Evolutionary conservation across 1,140 invertebrate genomes (phyloP), one percentile per base, ranked within the genome.

Genomic region (Zaprionus tsacasi): DNA sequence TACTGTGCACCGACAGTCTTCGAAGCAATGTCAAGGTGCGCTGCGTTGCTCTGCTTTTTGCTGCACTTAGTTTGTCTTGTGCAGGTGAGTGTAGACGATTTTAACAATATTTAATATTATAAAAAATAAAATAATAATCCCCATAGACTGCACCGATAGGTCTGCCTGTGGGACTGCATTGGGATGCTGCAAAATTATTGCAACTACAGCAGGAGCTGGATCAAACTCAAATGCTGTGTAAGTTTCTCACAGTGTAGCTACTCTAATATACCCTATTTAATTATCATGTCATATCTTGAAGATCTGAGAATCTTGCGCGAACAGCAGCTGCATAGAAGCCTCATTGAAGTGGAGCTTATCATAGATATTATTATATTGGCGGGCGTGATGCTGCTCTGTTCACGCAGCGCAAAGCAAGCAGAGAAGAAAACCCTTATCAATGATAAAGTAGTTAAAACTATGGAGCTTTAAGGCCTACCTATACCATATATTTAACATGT

Each of bases 271-370:
- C n/a, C 8, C n/a, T 43, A 8, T n/a, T n/a, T n/a, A n/a, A 43
- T 1, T 15, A 25, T 25, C 33, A 57, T 21, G 36, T 0, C 13
- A 13, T 25, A 11, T 58, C 36, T 35, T 21, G 7, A 3, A 63
- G 59, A 50, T 50, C 10, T 50, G 30, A 6, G 17, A 36, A 21
- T 63, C 12, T 2, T 17, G 6, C 45, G 15, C 6, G 45, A 35
- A 21, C 59, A 48, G 45, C 11, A 52, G 30, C 11, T 25, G 45
- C 59, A 63, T 10, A 63, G 59, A 4, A 63, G 6, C 0, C 12
- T 63, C n/a, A 36, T 63, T 35, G 11, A 50, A 21, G 59, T 7
- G 10, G 59, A 30, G 2, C 30, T 63, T 8, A 7, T 52, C 15
- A 50, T 63, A 30, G 45, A 63, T 52, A 13, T 63, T 3, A 15